Evolutionary conservation across 2,888 invertebrate genomes (phyloP).

Genomic region (Horisme vitalbata): DNA sequence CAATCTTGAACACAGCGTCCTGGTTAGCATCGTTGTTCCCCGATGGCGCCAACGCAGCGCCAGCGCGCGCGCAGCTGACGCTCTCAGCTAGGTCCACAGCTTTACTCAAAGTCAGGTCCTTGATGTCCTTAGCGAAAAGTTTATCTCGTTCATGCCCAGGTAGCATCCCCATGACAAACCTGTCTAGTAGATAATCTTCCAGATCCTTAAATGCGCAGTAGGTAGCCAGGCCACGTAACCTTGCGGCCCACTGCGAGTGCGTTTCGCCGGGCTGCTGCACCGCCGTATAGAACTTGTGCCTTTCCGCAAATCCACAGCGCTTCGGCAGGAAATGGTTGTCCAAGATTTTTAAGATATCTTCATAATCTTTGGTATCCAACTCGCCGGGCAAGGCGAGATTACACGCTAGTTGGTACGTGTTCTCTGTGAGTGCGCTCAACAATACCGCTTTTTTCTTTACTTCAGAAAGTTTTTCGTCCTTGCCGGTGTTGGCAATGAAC

Average conservation of each 20-base stretch:
- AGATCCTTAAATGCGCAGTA: too few species aligned
- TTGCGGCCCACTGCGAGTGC: constrained; percentile 33
- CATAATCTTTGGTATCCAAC: not conserved
- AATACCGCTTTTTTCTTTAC: not conserved
- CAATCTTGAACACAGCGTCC: too few species aligned
- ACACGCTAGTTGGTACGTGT: not conserved
- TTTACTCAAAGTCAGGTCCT: too few species aligned
- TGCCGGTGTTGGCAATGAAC: too few species aligned
- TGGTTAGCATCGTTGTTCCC: too few species aligned
- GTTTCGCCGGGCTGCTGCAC: constrained; percentile 31
- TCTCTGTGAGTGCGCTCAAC: not conserved
- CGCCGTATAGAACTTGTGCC: constrained; percentile 37
- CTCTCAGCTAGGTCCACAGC: too few species aligned
- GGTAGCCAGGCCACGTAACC: constrained; percentile 30
- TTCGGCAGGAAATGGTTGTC: constrained; percentile 39
- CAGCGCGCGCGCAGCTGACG: too few species aligned
- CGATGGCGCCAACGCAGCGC: too few species aligned
- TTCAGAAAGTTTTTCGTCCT: not conserved
- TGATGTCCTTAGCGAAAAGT: too few species aligned
- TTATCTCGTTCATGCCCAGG: too few species aligned
- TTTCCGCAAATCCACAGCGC: constrained; percentile 35
- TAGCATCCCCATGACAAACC: too few species aligned
- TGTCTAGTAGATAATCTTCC: too few species aligned
- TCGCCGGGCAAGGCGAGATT: not conserved
- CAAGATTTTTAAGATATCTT: constrained; percentile 17